These are phyloP conservation scores for Hydractinia symbiolongicarpus DNA, from an alignment of 30 jellyfish, hydroid and myxozoan species.

Conservation along the genomic window DNA sequence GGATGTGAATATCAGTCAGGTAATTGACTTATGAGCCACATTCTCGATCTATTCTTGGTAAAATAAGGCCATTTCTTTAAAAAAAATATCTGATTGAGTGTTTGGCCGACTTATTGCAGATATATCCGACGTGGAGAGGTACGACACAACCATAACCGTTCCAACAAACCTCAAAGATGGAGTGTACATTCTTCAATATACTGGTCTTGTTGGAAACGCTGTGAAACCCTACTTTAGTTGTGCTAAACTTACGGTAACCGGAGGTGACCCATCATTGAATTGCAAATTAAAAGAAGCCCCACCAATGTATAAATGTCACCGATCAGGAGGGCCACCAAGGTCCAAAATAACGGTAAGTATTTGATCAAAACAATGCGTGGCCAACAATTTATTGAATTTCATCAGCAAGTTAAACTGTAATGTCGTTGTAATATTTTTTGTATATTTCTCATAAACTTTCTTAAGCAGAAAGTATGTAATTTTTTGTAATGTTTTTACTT, in stretches of 20 bases:
- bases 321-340: slow-evolving; percentile 36
- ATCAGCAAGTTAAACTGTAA: background rate
- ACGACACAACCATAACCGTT: slow-evolving; percentile 38
- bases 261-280: slow-evolving; percentile 30
- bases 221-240: slow-evolving; percentile 48
- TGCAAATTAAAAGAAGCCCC: slow-evolving; percentile 16
- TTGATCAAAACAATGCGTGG: background rate
- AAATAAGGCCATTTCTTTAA: background rate
- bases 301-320: slow-evolving; percentile 9
- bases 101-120: background rate
- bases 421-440: background rate
- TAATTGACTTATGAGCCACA: background rate
- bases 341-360: slow-evolving; percentile 4
- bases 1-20: slow-evolving; percentile 60
- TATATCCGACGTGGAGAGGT: slow-evolving; percentile 26
- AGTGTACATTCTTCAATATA: slow-evolving; percentile 27
- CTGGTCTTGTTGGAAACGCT: slow-evolving; percentile 37
- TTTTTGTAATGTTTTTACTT: background rate
- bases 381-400: too few relatives aligned
- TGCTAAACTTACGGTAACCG: slow-evolving; percentile 39
- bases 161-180: slow-evolving; percentile 44
- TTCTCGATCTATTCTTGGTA: background rate
- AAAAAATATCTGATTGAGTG: too few relatives aligned
- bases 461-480: background rate
- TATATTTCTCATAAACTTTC: too few relatives aligned